A percentile compares a stretch with the other conserved stretches of the same genome.
Evolutionary conservation across 2,113 vertebrate genomes (phyloP).

Genomic region (Gambusia holbrooki): DNA sequence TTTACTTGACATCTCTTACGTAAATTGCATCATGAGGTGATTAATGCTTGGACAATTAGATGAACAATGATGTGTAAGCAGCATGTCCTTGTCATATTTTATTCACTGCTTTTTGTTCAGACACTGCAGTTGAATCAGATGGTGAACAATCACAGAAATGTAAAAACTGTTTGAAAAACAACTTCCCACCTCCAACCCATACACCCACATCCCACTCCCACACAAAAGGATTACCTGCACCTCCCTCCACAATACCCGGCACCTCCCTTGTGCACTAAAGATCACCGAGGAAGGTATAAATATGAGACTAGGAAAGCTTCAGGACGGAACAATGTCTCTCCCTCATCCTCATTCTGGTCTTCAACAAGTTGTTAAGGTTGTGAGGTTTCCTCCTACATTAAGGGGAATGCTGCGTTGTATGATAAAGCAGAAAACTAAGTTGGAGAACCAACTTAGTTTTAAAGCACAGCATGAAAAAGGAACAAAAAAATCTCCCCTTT

Average conservation of each 20-base stretch:
- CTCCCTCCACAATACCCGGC: too few relatives aligned
- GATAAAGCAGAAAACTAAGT: slow-evolving; percentile 11
- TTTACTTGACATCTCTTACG: not conserved
- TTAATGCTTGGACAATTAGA: not conserved
- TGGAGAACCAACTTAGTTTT: slow-evolving; percentile 1
- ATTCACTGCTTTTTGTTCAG: not conserved
- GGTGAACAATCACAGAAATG: not conserved
- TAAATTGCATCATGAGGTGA: not conserved
- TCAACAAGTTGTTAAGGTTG: too few relatives aligned
- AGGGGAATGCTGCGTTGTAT: not conserved
- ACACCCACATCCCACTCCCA: not conserved
- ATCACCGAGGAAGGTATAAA: too few relatives aligned
- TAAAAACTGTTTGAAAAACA: not conserved
- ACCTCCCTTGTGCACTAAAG: too few relatives aligned
- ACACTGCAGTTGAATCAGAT: not conserved
- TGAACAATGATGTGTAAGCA: not conserved
- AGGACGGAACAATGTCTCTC: too few relatives aligned
- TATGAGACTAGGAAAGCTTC: too few relatives aligned
- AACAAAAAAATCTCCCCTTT: slow-evolving; percentile 1
- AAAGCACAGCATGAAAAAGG: slow-evolving; percentile 13
- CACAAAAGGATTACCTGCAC: not conserved
- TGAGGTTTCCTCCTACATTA: not conserved
- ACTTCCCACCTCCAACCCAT: not conserved
- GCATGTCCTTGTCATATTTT: not conserved
- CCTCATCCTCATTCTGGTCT: too few relatives aligned